These are phyloP conservation scores for Myotis planiceps DNA, from an alignment of 2,797 vertebrate species.

Conservation along the genomic window DNA sequence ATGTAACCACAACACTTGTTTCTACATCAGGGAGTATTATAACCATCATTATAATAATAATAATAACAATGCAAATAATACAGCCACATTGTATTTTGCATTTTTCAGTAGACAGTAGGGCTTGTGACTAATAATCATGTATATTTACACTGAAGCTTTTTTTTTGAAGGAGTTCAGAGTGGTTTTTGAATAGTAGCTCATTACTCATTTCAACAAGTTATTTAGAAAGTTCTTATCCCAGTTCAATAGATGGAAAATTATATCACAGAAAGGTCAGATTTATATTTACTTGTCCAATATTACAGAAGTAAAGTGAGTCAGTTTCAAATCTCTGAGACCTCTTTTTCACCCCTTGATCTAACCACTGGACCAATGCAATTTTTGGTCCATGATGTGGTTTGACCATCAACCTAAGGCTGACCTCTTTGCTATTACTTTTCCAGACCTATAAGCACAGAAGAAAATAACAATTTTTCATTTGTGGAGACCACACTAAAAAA, in stretches of 20 bases:
- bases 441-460: constrained; percentile 41
- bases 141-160: constrained; percentile 55
- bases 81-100: constrained; percentile 45
- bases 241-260: constrained; percentile 73
- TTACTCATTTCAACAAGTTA: constrained; percentile 75
- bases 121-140: constrained; percentile 59
- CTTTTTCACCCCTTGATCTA: constrained; percentile 58
- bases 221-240: constrained; percentile 68
- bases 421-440: constrained; percentile 53
- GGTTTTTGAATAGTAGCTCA: constrained; percentile 63
- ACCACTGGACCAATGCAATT: constrained; percentile 57
- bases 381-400: constrained; percentile 32
- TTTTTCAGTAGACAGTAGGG: constrained; percentile 51
- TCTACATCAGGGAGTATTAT: constrained; percentile 52
- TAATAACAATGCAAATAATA: constrained; percentile 64
- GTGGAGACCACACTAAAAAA: background rate
- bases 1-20: constrained; percentile 56
- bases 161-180: constrained; percentile 31
- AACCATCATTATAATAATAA: constrained; percentile 59
- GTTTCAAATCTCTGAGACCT: constrained; percentile 42
- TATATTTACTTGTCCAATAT: constrained; percentile 68
- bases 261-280: constrained; percentile 72
- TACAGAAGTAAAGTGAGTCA: constrained; percentile 37
- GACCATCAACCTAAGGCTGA: constrained; percentile 38
- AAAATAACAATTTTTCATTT: constrained; percentile 55